Evolutionary conservation across 2,888 invertebrate genomes (phyloP).

Genomic region (Diogma glabrata): DNA sequence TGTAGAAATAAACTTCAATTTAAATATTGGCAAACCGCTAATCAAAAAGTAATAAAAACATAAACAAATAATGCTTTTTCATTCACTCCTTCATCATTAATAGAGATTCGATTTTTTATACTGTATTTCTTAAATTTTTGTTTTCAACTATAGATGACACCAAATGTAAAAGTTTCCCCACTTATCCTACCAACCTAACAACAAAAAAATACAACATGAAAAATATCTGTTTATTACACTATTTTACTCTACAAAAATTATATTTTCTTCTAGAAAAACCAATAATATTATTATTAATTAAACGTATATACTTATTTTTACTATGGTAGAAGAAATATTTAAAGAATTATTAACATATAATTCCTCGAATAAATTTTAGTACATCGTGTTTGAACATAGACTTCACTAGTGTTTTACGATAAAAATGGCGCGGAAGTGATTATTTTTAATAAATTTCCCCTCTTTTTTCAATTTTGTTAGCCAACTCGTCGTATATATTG

Average conservation of each 20-base stretch:
- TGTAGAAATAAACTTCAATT: too few relatives aligned
- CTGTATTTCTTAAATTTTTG: too few relatives aligned
- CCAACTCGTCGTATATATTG: neutral
- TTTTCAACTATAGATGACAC: neutral
- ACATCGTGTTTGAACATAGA: too few relatives aligned
- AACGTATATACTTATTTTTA: neutral
- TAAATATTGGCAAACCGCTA: too few relatives aligned
- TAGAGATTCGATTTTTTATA: too few relatives aligned
- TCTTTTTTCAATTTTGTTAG: neutral
- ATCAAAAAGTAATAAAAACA: too few relatives aligned
- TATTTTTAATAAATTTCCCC: conserved; percentile 6
- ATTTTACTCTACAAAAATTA: conserved; percentile 7
- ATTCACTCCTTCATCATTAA: too few relatives aligned
- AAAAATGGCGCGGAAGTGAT: conserved; percentile 12
- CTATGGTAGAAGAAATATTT: too few relatives aligned
- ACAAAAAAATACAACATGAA: conserved; percentile 4
- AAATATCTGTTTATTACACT: conserved; percentile 6
- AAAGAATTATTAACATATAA: too few relatives aligned
- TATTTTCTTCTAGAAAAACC: conserved; percentile 9
- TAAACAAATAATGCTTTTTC: too few relatives aligned
- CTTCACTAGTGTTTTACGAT: too few relatives aligned
- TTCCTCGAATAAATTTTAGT: too few relatives aligned
- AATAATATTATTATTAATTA: conserved; percentile 3
- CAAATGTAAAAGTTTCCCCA: neutral
- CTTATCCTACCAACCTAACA: neutral